Evolutionary conservation across 2,797 vertebrate species (phyloP).

Genomic region (Vespertilio murinus): DNA sequence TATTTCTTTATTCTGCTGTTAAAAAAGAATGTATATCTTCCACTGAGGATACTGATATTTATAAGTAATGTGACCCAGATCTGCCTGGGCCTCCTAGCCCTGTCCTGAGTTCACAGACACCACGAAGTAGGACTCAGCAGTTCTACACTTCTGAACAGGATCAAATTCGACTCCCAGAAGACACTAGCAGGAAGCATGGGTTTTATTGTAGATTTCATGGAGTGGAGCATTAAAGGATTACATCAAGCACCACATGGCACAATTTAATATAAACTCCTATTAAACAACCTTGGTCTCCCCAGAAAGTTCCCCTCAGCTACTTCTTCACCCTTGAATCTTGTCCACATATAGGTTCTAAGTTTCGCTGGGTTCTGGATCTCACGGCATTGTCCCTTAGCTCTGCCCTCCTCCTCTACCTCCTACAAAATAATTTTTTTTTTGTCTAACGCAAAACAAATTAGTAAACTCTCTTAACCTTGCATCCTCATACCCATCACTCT

Average conservation of each 20-base stretch:
- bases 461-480: background rate
- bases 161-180: background rate
- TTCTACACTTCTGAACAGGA: background rate
- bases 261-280: constrained; percentile 22
- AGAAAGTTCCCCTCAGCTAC: background rate
- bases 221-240: background rate
- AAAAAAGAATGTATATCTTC: constrained; percentile 20
- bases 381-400: background rate
- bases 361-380: background rate
- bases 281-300: background rate
- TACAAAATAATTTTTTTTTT: background rate
- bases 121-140: background rate
- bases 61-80: background rate
- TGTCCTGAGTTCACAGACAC: background rate
- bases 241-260: background rate
- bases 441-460: constrained; percentile 8
- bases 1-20: background rate
- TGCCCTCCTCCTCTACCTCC: background rate
- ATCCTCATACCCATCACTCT: background rate
- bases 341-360: background rate
- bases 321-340: background rate
- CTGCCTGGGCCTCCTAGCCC: background rate
- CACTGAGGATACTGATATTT: background rate
- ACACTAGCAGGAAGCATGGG: background rate
- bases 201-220: background rate